Evolutionary conservation across 2,113 vertebrate genomes (phyloP).

Genomic region (Martes martes): DNA sequence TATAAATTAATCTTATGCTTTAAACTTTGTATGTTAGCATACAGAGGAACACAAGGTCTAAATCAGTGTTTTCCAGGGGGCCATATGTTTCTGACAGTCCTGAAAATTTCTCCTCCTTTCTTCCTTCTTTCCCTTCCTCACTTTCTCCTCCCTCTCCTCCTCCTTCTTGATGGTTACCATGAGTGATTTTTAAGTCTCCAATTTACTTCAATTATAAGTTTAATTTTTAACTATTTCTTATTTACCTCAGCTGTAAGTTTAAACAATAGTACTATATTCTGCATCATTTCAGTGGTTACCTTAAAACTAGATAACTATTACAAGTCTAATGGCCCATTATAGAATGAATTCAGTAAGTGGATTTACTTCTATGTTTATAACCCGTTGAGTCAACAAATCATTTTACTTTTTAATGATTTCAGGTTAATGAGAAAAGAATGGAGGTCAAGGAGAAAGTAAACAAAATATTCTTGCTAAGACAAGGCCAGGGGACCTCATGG

Average conservation of each 20-base stretch:
- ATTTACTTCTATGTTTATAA: slow-evolving; percentile 9
- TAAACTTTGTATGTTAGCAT: not conserved
- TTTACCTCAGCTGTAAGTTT: not conserved
- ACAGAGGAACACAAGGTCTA: not conserved
- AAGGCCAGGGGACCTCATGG: not conserved
- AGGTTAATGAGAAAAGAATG: slow-evolving; percentile 50
- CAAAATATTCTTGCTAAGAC: not conserved
- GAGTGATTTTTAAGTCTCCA: not conserved
- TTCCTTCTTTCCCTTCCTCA: accelerated
- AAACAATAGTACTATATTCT: not conserved
- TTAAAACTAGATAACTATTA: not conserved
- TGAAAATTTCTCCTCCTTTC: not conserved
- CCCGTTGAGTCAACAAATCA: slow-evolving; percentile 15
- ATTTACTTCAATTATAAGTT: not conserved
- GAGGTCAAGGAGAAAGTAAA: slow-evolving; percentile 25
- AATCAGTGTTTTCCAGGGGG: not conserved
- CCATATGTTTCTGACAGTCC: not conserved
- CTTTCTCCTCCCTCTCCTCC: not conserved
- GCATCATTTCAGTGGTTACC: not conserved
- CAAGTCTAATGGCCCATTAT: not conserved
- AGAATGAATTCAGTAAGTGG: not conserved
- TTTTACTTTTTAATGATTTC: slow-evolving; percentile 47
- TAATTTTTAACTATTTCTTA: not conserved
- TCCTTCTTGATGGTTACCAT: not conserved
- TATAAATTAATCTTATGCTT: not conserved